phyloP scores from a whole-genome alignment of 2,113 vertebrate species.

The Mobula birostris region DNA sequence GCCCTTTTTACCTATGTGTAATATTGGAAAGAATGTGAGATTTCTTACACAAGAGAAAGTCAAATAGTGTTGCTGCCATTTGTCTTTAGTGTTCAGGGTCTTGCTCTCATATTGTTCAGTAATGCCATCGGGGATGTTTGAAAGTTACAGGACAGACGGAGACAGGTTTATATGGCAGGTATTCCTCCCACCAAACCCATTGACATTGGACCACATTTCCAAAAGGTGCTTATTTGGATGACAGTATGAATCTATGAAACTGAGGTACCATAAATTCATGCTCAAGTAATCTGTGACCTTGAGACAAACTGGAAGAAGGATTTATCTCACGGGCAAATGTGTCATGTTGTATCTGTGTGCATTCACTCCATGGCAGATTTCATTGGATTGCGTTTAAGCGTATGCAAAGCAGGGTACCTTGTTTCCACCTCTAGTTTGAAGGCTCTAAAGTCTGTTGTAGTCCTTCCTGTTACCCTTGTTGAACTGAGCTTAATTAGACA shows the following conservation, averaged over 20 bases:
- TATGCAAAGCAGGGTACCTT: neutral
- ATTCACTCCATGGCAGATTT: neutral
- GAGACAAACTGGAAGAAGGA: neutral
- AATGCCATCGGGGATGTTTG: neutral
- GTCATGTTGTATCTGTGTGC: neutral
- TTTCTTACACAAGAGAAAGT: neutral
- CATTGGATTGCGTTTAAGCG: neutral
- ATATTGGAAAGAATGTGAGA: neutral
- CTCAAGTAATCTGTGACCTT: neutral
- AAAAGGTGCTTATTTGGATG: neutral
- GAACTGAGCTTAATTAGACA: neutral
- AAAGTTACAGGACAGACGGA: neutral
- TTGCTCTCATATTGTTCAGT: neutral
- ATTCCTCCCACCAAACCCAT: neutral
- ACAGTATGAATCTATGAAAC: too few relatives aligned
- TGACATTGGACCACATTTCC: neutral
- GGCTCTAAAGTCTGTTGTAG: neutral
- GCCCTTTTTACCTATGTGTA: neutral
- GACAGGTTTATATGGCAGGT: neutral
- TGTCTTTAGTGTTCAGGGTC: neutral
- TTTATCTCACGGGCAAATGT: neutral
- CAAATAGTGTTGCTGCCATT: neutral
- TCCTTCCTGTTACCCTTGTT: neutral
- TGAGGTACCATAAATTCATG: neutral
- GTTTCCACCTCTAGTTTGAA: neutral